These are phyloP conservation scores for Mustela nigripes DNA, from an alignment of 2,113 vertebrate species.

Conservation along the genomic window DNA sequence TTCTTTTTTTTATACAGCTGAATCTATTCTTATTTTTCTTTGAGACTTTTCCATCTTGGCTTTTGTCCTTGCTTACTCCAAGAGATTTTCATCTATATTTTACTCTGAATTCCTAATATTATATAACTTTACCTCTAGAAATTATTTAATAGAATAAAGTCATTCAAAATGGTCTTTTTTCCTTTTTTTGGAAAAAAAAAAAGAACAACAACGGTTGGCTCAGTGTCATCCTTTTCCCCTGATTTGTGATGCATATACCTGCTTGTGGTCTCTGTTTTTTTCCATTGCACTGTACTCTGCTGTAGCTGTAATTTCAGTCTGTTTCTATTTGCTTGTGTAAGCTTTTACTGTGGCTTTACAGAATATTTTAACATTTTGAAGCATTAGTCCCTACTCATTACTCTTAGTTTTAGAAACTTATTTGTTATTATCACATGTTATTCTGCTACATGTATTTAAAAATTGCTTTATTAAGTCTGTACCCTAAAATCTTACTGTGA, in stretches of 20 bases:
- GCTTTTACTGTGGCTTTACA: constrained; percentile 18
- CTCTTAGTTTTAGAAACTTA: constrained; percentile 44
- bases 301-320: neutral
- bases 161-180: neutral
- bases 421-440: neutral
- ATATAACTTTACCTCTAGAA: neutral
- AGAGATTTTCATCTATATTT: neutral
- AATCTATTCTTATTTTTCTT: constrained; percentile 22
- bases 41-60: neutral
- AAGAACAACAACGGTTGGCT: neutral
- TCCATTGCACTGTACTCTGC: neutral
- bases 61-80: neutral
- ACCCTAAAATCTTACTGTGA: constrained; percentile 3
- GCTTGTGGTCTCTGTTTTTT: neutral
- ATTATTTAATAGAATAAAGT: constrained; percentile 17
- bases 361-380: constrained; percentile 49
- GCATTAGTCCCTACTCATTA: neutral
- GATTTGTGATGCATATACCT: neutral
- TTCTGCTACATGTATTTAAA: constrained; percentile 6
- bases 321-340: neutral
- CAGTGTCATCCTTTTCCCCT: neutral
- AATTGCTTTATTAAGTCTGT: neutral
- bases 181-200: neutral
- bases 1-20: constrained; percentile 27
- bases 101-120: neutral